Base-by-base conservation (phyloP, 2,113 vertebrate species). In the Tragelaphus scriptus region DNA sequence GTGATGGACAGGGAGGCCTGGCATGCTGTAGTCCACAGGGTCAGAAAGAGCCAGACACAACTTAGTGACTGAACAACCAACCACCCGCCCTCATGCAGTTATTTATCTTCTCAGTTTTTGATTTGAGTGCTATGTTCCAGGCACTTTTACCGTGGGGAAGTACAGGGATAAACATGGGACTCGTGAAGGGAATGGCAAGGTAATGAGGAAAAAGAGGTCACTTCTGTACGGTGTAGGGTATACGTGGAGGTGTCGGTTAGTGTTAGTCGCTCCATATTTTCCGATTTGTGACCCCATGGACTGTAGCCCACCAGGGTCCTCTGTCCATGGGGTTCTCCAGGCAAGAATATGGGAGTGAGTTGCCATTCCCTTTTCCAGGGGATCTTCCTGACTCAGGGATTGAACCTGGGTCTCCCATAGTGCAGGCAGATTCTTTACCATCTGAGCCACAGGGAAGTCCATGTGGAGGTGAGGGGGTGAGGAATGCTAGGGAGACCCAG, bases 201-300 rank as follows among this genome's bases (percentile, higher is more conserved):
- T 21, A 56, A 13, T 25, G 36, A 77, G 53, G 40, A 40, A 47
- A 15, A 30, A 53, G 44, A 15, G 26, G 55, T 40, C 5, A 47
- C 30, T 40, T 88, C 25, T 86, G 13, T 49, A 4, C 5, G 4
- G 3, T 25, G 6, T 12, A 9, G 49, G 55, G n/a, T 7, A 0
- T 40, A 4, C 15, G 30, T n/a, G 19, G 19, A 2, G 25, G 25
- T 6, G 13, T 21, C 6, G 4, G 68, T 40, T 23, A 71, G 68
- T 23, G n/a, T 71, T 40, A 40, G 19, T 71, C 10, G 5, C 68
- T 40, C 68, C n/a, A 23, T 40, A 3, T 40, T 6, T 3, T 71
- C n/a, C 2, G 0, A 23, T 68, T 19, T 68, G 63, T 17, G 63
- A 40, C 2, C 10, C 68, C 5, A 0, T 12, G 19, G n/a, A 71